phyloP scores from a whole-genome alignment of 2,113 vertebrate species.

The Salvelinus sp. region DNA sequence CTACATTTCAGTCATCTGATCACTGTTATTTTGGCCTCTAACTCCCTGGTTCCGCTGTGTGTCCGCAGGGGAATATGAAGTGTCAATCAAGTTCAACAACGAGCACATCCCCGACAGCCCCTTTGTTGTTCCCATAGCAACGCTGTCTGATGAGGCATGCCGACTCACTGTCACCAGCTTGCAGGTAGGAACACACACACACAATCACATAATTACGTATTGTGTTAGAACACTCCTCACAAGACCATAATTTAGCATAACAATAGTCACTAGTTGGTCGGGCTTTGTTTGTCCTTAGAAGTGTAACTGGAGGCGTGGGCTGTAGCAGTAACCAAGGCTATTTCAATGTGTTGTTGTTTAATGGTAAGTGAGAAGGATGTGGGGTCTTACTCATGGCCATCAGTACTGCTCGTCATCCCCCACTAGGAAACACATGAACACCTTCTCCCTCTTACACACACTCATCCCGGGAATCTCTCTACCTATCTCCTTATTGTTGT shows the following conservation, averaged over 20 bases:
- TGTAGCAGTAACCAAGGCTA: too few relatives aligned
- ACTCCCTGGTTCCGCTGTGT: not conserved
- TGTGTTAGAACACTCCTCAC: too few relatives aligned
- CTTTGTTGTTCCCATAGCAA: conserved; percentile 91
- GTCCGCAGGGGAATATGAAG: conserved; percentile 89
- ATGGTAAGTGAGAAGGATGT: too few relatives aligned
- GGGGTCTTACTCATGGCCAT: too few relatives aligned
- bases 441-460: conserved; percentile 24
- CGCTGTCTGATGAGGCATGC: conserved; percentile 89
- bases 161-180: conserved; percentile 92
- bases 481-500: conserved; percentile 30
- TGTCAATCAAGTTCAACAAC: conserved; percentile 98
- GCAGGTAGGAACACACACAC: conserved; percentile 75
- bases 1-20: conserved; percentile 25
- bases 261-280: too few relatives aligned
- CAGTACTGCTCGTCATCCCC: too few relatives aligned
- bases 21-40: not conserved
- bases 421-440: not conserved
- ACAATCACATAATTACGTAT: not conserved
- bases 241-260: too few relatives aligned
- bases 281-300: too few relatives aligned
- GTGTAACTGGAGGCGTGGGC: too few relatives aligned
- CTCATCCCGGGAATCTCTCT: conserved; percentile 5
- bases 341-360: too few relatives aligned
- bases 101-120: conserved; percentile 97